Conservation (phyloP, 2,113 vertebrate species). For the Brachyhypopomus gauderio region DNA sequence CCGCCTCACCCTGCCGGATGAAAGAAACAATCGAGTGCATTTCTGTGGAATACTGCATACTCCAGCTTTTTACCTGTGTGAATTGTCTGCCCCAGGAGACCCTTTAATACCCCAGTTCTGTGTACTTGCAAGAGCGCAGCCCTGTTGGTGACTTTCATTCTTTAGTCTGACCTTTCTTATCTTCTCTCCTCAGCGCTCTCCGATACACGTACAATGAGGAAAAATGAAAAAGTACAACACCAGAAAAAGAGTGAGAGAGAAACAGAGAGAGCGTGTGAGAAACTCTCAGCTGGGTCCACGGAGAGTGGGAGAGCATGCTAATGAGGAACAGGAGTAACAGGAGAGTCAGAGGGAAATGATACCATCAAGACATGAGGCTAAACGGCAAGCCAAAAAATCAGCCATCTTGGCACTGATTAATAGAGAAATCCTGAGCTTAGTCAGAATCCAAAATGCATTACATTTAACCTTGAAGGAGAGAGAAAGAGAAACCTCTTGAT, state of each 20-base stretch:
- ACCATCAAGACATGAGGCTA: slow-evolving; percentile 60
- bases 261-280: background rate
- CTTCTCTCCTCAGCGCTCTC: slow-evolving; percentile 60
- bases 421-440: slow-evolving; percentile 64
- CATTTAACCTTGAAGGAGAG: slow-evolving; percentile 55
- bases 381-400: slow-evolving; percentile 66
- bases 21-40: slow-evolving; percentile 24
- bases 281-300: slow-evolving; percentile 46
- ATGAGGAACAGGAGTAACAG: slow-evolving; percentile 47
- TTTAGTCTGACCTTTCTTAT: slow-evolving; percentile 73
- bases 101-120: slow-evolving; percentile 55
- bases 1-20: slow-evolving; percentile 57
- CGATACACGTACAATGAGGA: slow-evolving; percentile 18
- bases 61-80: slow-evolving; percentile 70
- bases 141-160: slow-evolving; percentile 71
- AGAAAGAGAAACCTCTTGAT: slow-evolving; percentile 34
- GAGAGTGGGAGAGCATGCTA: slow-evolving; percentile 54
- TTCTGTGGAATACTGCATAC: slow-evolving; percentile 67
- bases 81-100: slow-evolving; percentile 61
- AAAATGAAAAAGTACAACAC: slow-evolving; percentile 43
- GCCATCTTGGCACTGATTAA: slow-evolving; percentile 65
- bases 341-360: slow-evolving; percentile 42
- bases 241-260: slow-evolving; percentile 30
- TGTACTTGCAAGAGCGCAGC: slow-evolving; percentile 41
- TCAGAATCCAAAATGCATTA: slow-evolving; percentile 63